These are phyloP conservation scores for Sitta europaea DNA, from an alignment of 2,113 vertebrate species.

Conservation along the genomic window DNA sequence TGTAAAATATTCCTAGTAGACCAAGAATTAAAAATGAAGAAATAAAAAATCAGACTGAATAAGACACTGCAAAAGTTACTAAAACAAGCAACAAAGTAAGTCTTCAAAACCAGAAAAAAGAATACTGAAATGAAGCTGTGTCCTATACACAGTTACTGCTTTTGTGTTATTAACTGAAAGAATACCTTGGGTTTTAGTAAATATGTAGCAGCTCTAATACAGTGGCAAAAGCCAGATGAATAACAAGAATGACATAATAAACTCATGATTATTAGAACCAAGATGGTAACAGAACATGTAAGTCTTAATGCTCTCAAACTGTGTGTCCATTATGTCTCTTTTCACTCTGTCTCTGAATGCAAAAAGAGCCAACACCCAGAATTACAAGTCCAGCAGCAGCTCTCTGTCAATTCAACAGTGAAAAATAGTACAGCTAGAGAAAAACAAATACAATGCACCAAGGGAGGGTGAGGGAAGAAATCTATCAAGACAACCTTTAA, in stretches of 20 bases:
- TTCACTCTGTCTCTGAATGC: neutral
- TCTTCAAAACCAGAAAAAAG: neutral
- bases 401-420: neutral
- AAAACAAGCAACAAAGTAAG: neutral
- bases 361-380: neutral
- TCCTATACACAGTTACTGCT: neutral
- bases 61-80: neutral
- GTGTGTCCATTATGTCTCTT: neutral
- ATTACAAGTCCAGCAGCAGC: neutral
- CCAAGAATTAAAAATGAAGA: neutral
- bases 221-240: neutral
- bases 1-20: neutral
- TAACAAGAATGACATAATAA: neutral
- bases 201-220: neutral
- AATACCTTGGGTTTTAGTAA: neutral
- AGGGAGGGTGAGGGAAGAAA: neutral
- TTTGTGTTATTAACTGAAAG: neutral
- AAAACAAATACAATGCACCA: neutral
- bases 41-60: neutral
- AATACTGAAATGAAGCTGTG: neutral
- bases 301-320: neutral
- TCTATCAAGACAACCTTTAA: neutral
- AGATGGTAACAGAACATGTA: neutral
- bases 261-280: neutral
- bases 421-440: neutral